A percentile compares a stretch with the other conserved stretches of the same genome.
phyloP scores from a whole-genome alignment of 1,140 invertebrate species.

The Drosophila sp. region DNA sequence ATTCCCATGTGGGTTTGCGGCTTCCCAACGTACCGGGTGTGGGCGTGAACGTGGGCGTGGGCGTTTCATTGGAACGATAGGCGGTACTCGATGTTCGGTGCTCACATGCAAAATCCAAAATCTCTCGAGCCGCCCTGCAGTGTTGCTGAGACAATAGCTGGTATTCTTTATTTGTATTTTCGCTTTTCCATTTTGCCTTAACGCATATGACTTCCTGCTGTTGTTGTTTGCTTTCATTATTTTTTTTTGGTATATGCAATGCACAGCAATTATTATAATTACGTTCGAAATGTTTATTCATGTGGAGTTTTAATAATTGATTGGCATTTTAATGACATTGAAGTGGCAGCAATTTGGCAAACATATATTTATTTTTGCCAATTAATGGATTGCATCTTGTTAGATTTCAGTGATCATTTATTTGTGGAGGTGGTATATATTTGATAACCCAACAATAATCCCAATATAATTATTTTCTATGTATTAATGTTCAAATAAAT shows the following conservation, averaged over 20 bases:
- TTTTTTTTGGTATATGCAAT: constrained; percentile 30
- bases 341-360: constrained; percentile 6
- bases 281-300: constrained; percentile 49
- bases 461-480: no score
- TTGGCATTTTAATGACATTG: constrained; percentile 44
- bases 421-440: no score
- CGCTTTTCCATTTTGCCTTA: constrained; percentile 11
- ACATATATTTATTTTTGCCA: background rate
- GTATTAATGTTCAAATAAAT: no score
- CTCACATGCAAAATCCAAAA: constrained; percentile 23
- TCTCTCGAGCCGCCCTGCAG: constrained; percentile 28
- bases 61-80: constrained; percentile 15
- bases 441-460: no score
- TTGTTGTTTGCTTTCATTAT: constrained; percentile 28
- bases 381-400: background rate
- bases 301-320: constrained; percentile 41
- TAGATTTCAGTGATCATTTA: no score
- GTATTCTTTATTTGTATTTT: constrained; percentile 1
- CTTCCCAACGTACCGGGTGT: constrained; percentile 5
- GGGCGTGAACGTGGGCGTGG: background rate
- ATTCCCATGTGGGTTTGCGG: constrained; percentile 58
- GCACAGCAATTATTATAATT: constrained; percentile 57
- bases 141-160: constrained; percentile 44
- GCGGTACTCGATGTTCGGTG: constrained; percentile 18
- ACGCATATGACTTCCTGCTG: constrained; percentile 32